Base-by-base conservation (phyloP, 2,888 invertebrate genomes). In the Timema podura region DNA sequence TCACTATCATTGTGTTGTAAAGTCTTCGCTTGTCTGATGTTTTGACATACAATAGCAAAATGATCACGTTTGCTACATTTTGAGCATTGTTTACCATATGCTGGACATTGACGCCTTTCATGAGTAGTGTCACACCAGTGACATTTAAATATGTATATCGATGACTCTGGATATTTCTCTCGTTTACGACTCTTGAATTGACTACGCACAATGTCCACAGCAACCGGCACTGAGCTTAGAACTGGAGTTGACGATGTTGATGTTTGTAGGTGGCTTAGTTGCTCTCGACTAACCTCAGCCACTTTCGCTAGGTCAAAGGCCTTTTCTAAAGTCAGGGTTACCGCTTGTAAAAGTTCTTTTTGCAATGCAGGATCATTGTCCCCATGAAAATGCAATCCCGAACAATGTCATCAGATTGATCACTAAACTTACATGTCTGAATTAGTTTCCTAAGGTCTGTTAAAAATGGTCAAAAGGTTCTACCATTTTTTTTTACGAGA, bases 31-130 rank as follows among this genome's bases (percentile, higher is more conserved):
- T 11, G 11, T 16, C 61, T 61, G 6, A 7, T 61, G 7, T 30
- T 15, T 61, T 30, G 30, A 61, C 61, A 5, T 45, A 61, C 45
- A n/a, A 5, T 61, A 30, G 61, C 61, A 61, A 61, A 61, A 61
- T 61, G 6, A 61, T 61, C 2, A 11, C 9, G 44, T 61, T 61
- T 61, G 6, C 61, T 30, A 44, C 61, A 61, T 9, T 44, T 9
- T 44, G 45, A 61, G 13, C 61, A 61, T 6, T 5, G 9, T 44
- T 61, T 61, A 6, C 61, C 61, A 5, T 44, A 61, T 61, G 30
- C 44, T 11, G 44, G 44, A 45, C 61, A 61, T 16, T 30, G 30
- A n/a, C 45, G 30, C 13, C 45, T 61, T 6, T 8, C 16, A n/a
- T 61, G 61, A 30, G 6, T 16, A 13, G 6, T 44, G 16, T 61